These are phyloP conservation scores for Chelonus formosanus DNA, from an alignment of 2,888 invertebrate species.

Conservation along the genomic window DNA sequence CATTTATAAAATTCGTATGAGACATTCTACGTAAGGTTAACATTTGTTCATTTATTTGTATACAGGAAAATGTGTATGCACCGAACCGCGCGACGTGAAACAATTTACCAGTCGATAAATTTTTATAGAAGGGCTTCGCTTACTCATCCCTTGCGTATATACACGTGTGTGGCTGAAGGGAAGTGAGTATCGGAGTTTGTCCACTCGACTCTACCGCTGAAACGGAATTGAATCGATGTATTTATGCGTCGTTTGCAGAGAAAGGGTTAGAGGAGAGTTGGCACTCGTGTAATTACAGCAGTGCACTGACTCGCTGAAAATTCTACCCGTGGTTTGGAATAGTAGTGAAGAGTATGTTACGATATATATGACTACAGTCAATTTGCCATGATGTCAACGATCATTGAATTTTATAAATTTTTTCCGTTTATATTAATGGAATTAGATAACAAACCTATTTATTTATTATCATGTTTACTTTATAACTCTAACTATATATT, in stretches of 20 bases:
- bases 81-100: slow-evolving; percentile 59
- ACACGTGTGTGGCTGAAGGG: neutral
- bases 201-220: slow-evolving; percentile 47
- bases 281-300: slow-evolving; percentile 61
- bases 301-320: slow-evolving; percentile 45
- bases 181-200: neutral
- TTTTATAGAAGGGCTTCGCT: slow-evolving; percentile 58
- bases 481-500: too few species aligned
- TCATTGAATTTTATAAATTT: too few species aligned
- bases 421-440: too few species aligned
- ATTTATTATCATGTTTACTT: too few species aligned
- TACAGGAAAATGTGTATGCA: slow-evolving; percentile 48
- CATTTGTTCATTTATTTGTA: slow-evolving; percentile 47
- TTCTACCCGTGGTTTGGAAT: slow-evolving; percentile 44
- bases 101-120: slow-evolving; percentile 66
- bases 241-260: slow-evolving; percentile 63
- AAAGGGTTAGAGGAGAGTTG: slow-evolving; percentile 48
- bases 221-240: slow-evolving; percentile 66
- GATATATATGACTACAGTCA: slow-evolving; percentile 32
- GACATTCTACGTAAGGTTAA: slow-evolving; percentile 28
- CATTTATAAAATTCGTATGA: slow-evolving; percentile 22
- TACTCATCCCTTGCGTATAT: slow-evolving; percentile 13
- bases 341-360: slow-evolving; percentile 34
- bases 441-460: too few species aligned
- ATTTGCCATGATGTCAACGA: slow-evolving; percentile 24